These are phyloP conservation scores for Portevinia maculata DNA, from an alignment of 2,888 invertebrate genomes.

Conservation along the genomic window DNA sequence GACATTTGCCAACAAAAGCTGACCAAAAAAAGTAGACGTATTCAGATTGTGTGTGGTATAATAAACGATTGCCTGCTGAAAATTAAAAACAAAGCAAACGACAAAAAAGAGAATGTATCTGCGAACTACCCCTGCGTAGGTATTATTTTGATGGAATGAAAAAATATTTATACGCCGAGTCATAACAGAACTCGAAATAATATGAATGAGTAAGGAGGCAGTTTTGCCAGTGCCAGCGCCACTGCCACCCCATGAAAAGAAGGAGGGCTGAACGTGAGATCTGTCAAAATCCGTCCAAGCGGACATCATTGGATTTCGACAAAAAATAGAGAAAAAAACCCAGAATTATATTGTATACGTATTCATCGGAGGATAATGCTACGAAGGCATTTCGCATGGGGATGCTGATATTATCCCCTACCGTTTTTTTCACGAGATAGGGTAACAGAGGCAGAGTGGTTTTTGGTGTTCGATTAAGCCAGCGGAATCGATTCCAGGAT, in stretches of 20 bases:
- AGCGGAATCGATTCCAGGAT: constrained; percentile 72
- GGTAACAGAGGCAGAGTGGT: constrained; percentile 77
- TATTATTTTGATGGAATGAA: constrained; percentile 72
- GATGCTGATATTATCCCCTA: constrained; percentile 56
- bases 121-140: constrained; percentile 64
- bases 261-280: constrained; percentile 75
- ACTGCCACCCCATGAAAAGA: constrained; percentile 49
- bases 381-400: constrained; percentile 59
- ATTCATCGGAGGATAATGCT: constrained; percentile 69
- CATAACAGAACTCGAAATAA: constrained; percentile 74
- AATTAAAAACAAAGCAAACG: constrained; percentile 62
- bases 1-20: constrained; percentile 53
- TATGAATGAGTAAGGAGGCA: constrained; percentile 37
- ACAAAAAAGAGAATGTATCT: constrained; percentile 37
- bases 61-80: constrained; percentile 72
- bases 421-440: constrained; percentile 30
- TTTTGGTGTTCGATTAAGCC: constrained; percentile 81
- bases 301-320: constrained; percentile 81
- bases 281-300: constrained; percentile 81
- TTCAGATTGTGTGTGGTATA: constrained; percentile 49
- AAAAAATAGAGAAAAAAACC: constrained; percentile 77
- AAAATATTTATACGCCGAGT: constrained; percentile 76
- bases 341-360: constrained; percentile 63
- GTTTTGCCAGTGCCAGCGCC: constrained; percentile 53
- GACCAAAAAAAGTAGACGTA: background rate